Conservation (phyloP, 2,113 vertebrate species). For the Ceratotherium simum region DNA sequence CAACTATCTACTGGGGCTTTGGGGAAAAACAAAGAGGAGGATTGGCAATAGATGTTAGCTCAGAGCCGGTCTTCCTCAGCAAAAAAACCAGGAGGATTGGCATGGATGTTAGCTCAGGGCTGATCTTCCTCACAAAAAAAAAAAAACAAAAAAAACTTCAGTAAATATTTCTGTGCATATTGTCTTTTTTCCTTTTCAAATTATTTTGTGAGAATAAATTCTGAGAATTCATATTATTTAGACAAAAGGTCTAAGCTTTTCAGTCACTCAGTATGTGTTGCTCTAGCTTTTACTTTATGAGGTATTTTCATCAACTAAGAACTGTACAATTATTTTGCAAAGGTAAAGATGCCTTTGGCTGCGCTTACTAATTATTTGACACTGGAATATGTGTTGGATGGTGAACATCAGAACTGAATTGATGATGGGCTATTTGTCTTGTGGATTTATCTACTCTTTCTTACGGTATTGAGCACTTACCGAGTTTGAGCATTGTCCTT, state of each 20-base stretch:
- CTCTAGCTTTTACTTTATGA: not conserved
- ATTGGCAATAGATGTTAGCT: too few relatives aligned
- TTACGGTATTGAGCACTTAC: not conserved
- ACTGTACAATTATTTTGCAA: not conserved
- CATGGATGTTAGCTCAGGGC: too few relatives aligned
- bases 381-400: not conserved
- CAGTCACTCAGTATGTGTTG: not conserved
- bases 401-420: not conserved
- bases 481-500: not conserved
- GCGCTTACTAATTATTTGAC: not conserved
- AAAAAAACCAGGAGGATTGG: too few relatives aligned
- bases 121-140: too few relatives aligned
- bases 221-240: not conserved
- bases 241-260: not conserved
- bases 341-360: conserved; percentile 12
- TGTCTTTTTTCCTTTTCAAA: not conserved
- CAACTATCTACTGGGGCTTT: too few relatives aligned
- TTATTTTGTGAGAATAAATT: not conserved
- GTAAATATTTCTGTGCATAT: not conserved
- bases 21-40: too few relatives aligned
- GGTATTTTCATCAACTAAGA: not conserved
- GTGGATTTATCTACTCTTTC: not conserved
- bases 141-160: not conserved
- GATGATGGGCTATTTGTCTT: not conserved
- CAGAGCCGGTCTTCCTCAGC: too few relatives aligned